phyloP scores from a whole-genome alignment of 2,888 invertebrate genomes.

The Mactromeris polynyma region DNA sequence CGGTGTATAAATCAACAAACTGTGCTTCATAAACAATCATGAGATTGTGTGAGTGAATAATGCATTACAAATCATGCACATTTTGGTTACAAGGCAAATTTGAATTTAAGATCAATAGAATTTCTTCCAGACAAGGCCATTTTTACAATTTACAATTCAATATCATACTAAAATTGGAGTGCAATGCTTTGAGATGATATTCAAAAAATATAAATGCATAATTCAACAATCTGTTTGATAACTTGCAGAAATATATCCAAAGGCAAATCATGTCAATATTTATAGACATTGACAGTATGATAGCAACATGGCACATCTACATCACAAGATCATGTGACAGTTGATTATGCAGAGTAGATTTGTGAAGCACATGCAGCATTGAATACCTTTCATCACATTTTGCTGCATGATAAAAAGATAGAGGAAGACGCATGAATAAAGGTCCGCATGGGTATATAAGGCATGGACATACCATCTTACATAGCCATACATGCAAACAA shows the following conservation, averaged over 20 bases:
- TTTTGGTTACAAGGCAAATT: too few species aligned
- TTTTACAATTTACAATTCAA: neutral
- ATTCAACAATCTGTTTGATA: neutral
- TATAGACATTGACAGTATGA: neutral
- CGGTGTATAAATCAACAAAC: neutral
- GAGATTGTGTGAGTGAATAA: neutral
- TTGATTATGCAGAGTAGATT: neutral
- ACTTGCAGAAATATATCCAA: neutral
- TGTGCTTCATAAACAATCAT: neutral
- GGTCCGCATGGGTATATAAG: neutral
- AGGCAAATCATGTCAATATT: neutral
- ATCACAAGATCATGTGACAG: neutral
- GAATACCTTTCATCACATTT: conserved; percentile 40
- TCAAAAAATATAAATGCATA: neutral
- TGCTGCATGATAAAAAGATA: conserved; percentile 36
- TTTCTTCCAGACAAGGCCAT: too few species aligned
- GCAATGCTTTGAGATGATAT: neutral
- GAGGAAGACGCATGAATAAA: conserved; percentile 1
- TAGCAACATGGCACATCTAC: neutral
- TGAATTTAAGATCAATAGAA: too few species aligned
- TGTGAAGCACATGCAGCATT: conserved; percentile 33
- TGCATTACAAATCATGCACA: neutral
- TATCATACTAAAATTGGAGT: neutral
- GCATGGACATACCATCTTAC: too few species aligned
- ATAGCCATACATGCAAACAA: neutral